Percentiles rank a stretch among this genome's conserved stretches.
Conservation (phyloP, 23 tunicate species). For the Pegea sp. region DNA sequence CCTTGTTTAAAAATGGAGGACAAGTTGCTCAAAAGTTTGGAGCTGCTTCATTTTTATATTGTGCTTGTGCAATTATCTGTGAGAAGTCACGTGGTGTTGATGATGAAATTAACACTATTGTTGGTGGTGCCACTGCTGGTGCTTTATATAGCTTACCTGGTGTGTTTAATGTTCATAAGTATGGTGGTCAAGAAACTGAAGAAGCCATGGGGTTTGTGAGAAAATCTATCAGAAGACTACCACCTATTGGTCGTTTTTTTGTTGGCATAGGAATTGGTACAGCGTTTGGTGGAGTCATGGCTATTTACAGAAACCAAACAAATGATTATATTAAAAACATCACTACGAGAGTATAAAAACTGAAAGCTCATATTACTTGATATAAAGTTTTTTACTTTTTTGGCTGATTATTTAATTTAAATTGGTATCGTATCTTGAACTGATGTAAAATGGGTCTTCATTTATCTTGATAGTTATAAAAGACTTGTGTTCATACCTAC, state of each 20-base stretch:
- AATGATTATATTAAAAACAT: conserved; percentile 49
- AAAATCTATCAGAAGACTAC: conserved; percentile 27
- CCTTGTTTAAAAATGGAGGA: conserved; percentile 58
- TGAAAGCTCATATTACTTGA: no score
- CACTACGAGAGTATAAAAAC: conserved; percentile 46
- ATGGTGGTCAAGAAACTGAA: conserved; percentile 23
- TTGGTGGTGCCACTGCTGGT: conserved; percentile 77
- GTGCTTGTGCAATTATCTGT: conserved; percentile 57
- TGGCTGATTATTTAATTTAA: no score
- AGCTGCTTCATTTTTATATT: conserved; percentile 48
- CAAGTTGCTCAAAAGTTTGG: conserved; percentile 72
- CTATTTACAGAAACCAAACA: conserved; percentile 41
- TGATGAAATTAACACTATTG: conserved; percentile 60
- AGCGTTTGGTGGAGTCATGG: conserved; percentile 27
- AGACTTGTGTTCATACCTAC: no score
- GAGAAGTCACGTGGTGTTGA: conserved; percentile 64
- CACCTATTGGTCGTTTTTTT: conserved; percentile 58
- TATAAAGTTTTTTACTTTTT: no score
- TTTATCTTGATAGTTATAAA: no score
- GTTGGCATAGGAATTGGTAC: conserved; percentile 24
- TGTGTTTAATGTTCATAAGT: conserved; percentile 30
- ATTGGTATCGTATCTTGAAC: no score
- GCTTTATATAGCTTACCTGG: conserved; percentile 46
- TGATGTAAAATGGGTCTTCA: no score
- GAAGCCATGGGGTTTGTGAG: conserved; percentile 28